Evolutionary conservation across 2,888 invertebrate genomes (phyloP), one percentile per base, ranked within the genome.

Genomic region (Eupithecia insigniata): DNA sequence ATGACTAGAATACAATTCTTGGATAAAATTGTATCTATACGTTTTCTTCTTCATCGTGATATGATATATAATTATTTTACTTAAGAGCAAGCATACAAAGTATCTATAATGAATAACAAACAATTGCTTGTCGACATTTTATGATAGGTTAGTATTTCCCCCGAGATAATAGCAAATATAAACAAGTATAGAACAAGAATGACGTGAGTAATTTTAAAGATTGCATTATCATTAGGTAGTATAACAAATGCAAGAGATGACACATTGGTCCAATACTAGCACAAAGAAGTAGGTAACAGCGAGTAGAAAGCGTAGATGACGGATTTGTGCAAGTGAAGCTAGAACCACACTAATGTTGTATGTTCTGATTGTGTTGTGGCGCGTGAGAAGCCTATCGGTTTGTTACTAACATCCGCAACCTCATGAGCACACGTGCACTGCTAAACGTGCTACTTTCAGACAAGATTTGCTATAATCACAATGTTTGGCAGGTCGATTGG

Each of bases 201-300:
- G 26, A 55, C 26, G 12, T 30, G 5, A 6, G 12, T 14, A 60
- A 60, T 30, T 60, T 60, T 58, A 7, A 7, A 22, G n/a, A 2
- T 60, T 55, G 55, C 55, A 55, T 55, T 55, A 55, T 26, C 12
- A 55, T 55, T 26, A n/a, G n/a, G n/a, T n/a, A n/a, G n/a, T n/a
- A 55, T 55, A 22, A 22, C 51, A 51, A 22, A 51, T 5, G 51
- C n/a, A 22, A 22, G 22, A 22, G 12, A 3, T 22, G 22, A 51
- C 51, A 22, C 46, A 46, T 43, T 22, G 18, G 0, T 51, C 46
- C 46, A 51, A 22, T 51, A 10, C n/a, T 12, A 51, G 22, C 22
- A 1, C 51, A 12, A 51, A 22, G 12, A 51, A n/a, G 0, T n/a
- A 8, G 4, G 22, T 12, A n/a, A 51, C n/a, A 22, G n/a, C 46